Evolutionary conservation across 2,113 vertebrate species (phyloP).

Genomic region (Nothocercus julius): DNA sequence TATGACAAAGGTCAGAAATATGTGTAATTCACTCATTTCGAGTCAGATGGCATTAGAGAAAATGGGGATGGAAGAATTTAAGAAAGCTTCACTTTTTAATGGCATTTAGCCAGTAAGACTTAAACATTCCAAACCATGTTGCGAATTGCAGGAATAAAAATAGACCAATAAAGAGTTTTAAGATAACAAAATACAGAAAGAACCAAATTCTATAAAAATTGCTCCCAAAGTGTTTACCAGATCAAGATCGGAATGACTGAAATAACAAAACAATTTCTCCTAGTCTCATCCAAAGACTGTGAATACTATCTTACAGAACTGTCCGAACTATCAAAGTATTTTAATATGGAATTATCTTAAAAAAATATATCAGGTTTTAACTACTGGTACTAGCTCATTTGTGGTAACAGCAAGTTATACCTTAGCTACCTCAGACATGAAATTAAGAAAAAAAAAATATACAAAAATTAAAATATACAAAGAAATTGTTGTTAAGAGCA

Average conservation of each 20-base stretch:
- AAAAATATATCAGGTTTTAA: background rate
- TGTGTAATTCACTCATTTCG: background rate
- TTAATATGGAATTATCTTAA: background rate
- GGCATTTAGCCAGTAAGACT: background rate
- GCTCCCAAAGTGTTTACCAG: background rate
- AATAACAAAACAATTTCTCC: background rate
- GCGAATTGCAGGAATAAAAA: background rate
- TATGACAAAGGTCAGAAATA: background rate
- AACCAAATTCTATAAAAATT: background rate
- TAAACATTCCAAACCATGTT: rapidly evolving
- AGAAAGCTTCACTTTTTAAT: background rate
- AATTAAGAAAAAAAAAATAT: background rate
- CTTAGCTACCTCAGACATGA: background rate
- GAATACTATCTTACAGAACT: background rate
- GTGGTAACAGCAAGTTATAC: background rate
- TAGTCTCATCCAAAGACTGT: background rate
- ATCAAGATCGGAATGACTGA: background rate
- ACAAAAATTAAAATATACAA: background rate
- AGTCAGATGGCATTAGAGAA: background rate
- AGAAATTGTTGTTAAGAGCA: background rate
- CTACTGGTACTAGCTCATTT: background rate
- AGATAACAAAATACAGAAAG: background rate
- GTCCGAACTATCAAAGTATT: background rate
- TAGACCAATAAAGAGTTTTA: background rate
- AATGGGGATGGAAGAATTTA: background rate